phyloP scores from a whole-genome alignment of 1,140 invertebrate genomes.

The Dolichoris vasculosae region DNA sequence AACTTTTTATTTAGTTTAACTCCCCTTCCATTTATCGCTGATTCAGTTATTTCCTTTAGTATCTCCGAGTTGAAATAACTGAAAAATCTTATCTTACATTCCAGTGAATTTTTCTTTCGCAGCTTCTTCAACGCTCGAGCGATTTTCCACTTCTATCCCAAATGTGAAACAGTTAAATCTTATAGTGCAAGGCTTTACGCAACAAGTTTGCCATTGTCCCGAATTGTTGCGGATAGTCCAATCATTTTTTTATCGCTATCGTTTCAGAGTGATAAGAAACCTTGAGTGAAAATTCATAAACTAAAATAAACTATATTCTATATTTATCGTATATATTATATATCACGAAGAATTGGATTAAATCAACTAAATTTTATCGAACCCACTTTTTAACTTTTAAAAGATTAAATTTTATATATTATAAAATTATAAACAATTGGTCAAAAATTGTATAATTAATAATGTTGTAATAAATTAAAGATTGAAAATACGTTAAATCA shows the following conservation, averaged over 20 bases:
- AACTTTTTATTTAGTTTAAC: background rate
- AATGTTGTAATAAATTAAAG: too few species aligned
- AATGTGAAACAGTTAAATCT: background rate
- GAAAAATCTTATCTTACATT: background rate
- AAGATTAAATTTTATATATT: too few species aligned
- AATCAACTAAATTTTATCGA: too few species aligned
- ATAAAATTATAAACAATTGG: too few species aligned
- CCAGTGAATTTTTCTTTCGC: background rate
- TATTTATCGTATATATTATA: background rate
- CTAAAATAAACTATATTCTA: background rate
- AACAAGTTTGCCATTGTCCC: slow-evolving; percentile 69
- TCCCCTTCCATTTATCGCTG: background rate
- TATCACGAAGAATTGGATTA: too few species aligned
- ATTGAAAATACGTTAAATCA: too few species aligned
- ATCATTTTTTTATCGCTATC: background rate
- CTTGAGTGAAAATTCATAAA: background rate
- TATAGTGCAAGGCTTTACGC: slow-evolving; percentile 42
- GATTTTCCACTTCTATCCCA: background rate
- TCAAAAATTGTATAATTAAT: too few species aligned
- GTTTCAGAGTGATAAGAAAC: background rate
- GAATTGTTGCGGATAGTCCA: background rate
- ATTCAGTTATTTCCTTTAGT: background rate
- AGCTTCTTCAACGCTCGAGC: background rate
- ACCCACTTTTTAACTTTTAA: too few species aligned
- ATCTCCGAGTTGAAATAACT: background rate